Evolutionary conservation across 2,888 invertebrate genomes (phyloP), one percentile per base, ranked within the genome.

Genomic region (Xiphydria camelus): DNA sequence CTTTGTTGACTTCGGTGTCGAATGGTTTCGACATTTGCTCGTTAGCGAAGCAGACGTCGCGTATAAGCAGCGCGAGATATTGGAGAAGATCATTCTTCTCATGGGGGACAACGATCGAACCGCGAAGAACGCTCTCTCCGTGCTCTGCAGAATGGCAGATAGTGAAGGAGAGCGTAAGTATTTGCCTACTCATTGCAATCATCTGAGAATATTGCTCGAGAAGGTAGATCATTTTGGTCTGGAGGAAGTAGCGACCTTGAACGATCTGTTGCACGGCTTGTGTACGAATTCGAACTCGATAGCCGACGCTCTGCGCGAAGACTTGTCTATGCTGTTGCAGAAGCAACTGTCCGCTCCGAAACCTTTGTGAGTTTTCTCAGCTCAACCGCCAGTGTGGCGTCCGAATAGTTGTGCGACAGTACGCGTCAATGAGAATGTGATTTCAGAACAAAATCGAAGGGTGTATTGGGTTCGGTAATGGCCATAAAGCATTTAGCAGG

Each of bases 311-410:
- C 82, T 91, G 25, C 84, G 87, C 70, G 88, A 90, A 76, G 91
- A 93, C 67, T 81, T 94, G 39, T 85, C 87, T 64, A 93, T 94
- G 79, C 77, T 92, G 12, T 83, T 93, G n/a, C 83, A 87, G 55
- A 94, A 94, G 71, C 89, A 92, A 73, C 77, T 94, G 23, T 83
- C 86, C 2, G 85, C 83, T 67, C 81, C 83, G 2, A 82, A 82
- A 55, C 78, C 81, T 14, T 73, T 76, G 73, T 80, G 68, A 68
- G 74, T 57, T 47, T n/a, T 12, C 10, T 41, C 40, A 47, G n/a
- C 34, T 41, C n/a, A n/a, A n/a, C n/a, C n/a, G n/a, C n/a, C n/a
- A n/a, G 5, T 25, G 20, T 14, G n/a, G 6, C 3, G 10, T 19
- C 17, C n/a, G 9, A n/a, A 32, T 9, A 19, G 15, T 15, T 38